These are phyloP conservation scores for Tetranychus piercei DNA, from an alignment of 2,888 invertebrate species.

Conservation along the genomic window DNA sequence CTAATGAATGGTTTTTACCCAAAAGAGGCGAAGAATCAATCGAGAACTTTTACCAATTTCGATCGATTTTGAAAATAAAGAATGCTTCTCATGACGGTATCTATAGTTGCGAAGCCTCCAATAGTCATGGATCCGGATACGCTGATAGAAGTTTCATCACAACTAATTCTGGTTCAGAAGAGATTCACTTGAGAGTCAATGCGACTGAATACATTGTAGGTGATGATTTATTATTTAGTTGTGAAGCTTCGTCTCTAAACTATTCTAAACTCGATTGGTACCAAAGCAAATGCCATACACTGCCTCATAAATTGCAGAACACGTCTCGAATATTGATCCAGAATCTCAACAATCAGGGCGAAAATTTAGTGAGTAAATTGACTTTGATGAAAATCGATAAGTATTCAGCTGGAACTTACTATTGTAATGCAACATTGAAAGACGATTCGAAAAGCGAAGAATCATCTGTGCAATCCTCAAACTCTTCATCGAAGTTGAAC, in stretches of 20 bases:
- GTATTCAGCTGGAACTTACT: background rate
- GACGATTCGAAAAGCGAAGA: too few species aligned
- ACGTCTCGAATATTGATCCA: background rate
- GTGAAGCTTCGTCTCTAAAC: constrained; percentile 42
- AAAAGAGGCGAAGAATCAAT: background rate
- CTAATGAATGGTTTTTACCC: background rate
- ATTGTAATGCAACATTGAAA: constrained; percentile 3
- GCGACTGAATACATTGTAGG: constrained; percentile 35
- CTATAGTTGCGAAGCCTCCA: constrained; percentile 32
- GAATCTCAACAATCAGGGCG: background rate
- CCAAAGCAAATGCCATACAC: background rate
- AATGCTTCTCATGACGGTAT: constrained; percentile 29
- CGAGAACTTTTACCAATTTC: background rate
- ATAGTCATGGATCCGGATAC: constrained; percentile 28
- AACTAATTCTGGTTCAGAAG: constrained; percentile 36
- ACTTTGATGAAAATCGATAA: background rate
- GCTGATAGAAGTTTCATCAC: constrained; percentile 30
- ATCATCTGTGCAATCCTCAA: too few species aligned
- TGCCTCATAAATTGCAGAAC: background rate
- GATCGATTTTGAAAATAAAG: background rate
- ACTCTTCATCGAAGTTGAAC: background rate
- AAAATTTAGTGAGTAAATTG: background rate
- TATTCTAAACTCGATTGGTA: constrained; percentile 41
- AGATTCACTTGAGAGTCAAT: constrained; percentile 32
- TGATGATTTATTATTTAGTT: constrained; percentile 41